These are phyloP conservation scores for Heliconius himera DNA, from an alignment of 1,140 invertebrate species.

Conservation along the genomic window DNA sequence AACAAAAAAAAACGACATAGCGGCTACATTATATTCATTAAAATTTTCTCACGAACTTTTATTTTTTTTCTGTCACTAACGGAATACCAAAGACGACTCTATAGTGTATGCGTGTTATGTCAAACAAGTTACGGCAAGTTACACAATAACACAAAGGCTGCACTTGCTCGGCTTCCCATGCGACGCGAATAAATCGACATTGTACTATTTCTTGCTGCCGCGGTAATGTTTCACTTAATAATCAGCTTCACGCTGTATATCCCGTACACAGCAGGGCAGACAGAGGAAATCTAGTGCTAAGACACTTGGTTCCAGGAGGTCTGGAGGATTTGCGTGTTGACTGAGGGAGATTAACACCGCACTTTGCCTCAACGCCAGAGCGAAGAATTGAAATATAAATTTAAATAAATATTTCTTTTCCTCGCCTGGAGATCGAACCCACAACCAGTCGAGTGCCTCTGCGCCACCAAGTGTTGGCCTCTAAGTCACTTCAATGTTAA, in stretches of 20 bases:
- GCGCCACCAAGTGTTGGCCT: no score
- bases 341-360: no score
- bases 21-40: not conserved
- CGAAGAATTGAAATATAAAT: no score
- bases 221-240: conserved; percentile 33
- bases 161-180: conserved; percentile 70
- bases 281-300: no score
- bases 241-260: no score
- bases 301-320: no score
- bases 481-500: conserved; percentile 25
- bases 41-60: not conserved
- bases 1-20: not conserved
- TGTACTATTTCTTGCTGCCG: conserved; percentile 62
- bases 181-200: conserved; percentile 57
- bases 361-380: no score
- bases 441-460: no score
- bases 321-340: no score
- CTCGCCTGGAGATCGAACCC: no score
- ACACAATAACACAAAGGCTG: conserved; percentile 66
- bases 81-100: conserved; percentile 8
- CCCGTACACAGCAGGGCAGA: no score
- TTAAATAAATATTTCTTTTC: no score
- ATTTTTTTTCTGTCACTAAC: conserved; percentile 17
- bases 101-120: conserved; percentile 44
- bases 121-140: conserved; percentile 55